These are phyloP conservation scores for Drosophila elegans DNA, from an alignment of 1,140 invertebrate genomes.

Conservation along the genomic window DNA sequence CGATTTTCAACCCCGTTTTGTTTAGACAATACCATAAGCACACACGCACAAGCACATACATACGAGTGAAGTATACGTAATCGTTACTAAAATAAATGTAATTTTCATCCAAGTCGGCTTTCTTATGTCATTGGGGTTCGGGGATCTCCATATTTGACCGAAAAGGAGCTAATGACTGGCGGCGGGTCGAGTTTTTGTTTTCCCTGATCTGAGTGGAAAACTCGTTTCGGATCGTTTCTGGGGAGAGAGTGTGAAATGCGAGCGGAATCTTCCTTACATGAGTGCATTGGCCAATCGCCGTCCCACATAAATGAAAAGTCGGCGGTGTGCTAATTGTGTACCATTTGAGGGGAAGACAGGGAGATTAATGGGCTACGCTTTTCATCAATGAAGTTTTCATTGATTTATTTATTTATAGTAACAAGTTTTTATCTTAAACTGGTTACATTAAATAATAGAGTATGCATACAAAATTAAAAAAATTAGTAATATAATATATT, in stretches of 20 bases:
- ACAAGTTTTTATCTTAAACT: no score
- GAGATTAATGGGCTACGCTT: conserved; percentile 5
- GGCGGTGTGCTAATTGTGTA: conserved; percentile 17
- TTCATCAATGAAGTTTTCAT: conserved; percentile 4
- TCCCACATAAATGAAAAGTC: conserved; percentile 19
- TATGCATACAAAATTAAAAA: no score
- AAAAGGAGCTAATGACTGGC: conserved; percentile 38
- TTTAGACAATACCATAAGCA: conserved; percentile 34
- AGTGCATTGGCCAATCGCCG: conserved; percentile 13
- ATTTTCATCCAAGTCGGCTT: conserved; percentile 34
- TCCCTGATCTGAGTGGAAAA: conserved; percentile 20
- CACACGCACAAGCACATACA: conserved; percentile 12
- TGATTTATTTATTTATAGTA: background rate
- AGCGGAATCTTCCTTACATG: conserved; percentile 19
- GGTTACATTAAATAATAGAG: no score
- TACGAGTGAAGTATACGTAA: conserved; percentile 20
- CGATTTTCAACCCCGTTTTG: conserved; percentile 20
- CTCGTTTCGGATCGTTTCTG: conserved; percentile 7
- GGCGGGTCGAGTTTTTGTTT: conserved; percentile 29
- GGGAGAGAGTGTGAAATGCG: conserved; percentile 36
- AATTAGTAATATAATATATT: no score
- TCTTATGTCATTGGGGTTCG: conserved; percentile 22
- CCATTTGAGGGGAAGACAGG: no score
- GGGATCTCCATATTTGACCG: conserved; percentile 18
- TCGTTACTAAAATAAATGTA: conserved; percentile 42